phyloP scores from a whole-genome alignment of 2,113 vertebrate genomes.

The Amphiprion ocellaris region DNA sequence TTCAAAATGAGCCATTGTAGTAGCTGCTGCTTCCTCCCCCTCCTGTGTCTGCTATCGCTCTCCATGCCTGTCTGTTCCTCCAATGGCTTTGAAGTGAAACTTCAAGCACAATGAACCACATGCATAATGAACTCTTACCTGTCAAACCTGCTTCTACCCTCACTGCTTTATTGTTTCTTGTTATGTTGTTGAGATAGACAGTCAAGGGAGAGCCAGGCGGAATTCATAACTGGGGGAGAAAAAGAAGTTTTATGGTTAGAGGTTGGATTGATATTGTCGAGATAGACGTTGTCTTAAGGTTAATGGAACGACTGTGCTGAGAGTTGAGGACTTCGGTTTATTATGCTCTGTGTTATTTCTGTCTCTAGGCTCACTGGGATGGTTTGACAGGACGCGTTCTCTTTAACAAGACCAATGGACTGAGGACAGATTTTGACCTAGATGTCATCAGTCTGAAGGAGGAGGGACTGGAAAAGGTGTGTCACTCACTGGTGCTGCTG shows the following conservation, averaged over 20 bases:
- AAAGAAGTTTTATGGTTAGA: slow-evolving; percentile 52
- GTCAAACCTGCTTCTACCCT: slow-evolving; percentile 67
- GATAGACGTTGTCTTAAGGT: slow-evolving; percentile 53
- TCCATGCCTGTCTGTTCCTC: slow-evolving; percentile 70
- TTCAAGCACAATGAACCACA: slow-evolving; percentile 79
- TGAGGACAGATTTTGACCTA: slow-evolving; percentile 97
- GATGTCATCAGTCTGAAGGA: slow-evolving; percentile 98
- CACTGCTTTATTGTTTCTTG: slow-evolving; percentile 63
- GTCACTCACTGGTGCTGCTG: neutral
- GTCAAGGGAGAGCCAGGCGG: slow-evolving; percentile 51
- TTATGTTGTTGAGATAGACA: slow-evolving; percentile 72
- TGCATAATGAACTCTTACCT: slow-evolving; percentile 81
- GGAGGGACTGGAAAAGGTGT: slow-evolving; percentile 97
- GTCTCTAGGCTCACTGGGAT: slow-evolving; percentile 94
- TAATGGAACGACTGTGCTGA: slow-evolving; percentile 45
- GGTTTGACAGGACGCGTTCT: slow-evolving; percentile 96
- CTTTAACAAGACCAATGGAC: slow-evolving; percentile 97
- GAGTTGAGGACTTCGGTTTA: slow-evolving; percentile 34
- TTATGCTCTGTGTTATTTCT: slow-evolving; percentile 28
- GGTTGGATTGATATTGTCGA: slow-evolving; percentile 48
- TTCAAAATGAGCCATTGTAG: slow-evolving; percentile 71
- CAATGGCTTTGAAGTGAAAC: slow-evolving; percentile 81
- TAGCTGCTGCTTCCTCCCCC: slow-evolving; percentile 42
- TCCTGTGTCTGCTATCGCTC: slow-evolving; percentile 60
- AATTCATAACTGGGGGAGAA: slow-evolving; percentile 67